A percentile compares a stretch with the other conserved stretches of the same genome.
These are phyloP conservation scores for Belonocnema kinseyi DNA, from an alignment of 1,140 invertebrate genomes.

Conservation along the genomic window DNA sequence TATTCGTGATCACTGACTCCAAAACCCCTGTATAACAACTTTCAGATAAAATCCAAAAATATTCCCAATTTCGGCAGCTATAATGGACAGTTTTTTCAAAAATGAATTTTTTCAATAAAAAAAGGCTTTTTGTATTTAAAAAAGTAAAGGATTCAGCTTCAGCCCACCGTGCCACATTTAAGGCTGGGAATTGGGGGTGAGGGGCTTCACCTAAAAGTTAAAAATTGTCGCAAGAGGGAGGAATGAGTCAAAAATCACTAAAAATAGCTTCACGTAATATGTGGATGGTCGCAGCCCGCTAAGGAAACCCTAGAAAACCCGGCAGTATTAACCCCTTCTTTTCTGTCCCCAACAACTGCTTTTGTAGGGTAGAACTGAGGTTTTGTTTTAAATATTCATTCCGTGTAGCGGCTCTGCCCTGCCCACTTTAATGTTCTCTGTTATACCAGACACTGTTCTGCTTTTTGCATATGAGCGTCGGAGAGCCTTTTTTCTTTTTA, in stretches of 20 bases:
- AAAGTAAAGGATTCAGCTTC: no score
- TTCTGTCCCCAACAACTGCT: conserved; percentile 23
- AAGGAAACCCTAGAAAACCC: conserved; percentile 24
- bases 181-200: no score
- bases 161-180: no score
- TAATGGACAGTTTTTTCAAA: no score
- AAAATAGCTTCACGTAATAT: neutral
- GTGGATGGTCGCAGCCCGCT: neutral
- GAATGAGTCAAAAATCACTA: neutral
- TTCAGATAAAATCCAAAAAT: no score
- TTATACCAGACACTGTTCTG: conserved; percentile 60
- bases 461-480: conserved; percentile 56
- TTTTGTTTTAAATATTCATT: conserved; percentile 64
- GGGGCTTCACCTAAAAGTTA: no score
- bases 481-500: conserved; percentile 12
- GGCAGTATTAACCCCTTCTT: conserved; percentile 8
- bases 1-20: no score
- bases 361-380: conserved; percentile 40
- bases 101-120: no score
- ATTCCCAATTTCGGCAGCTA: no score
- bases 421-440: conserved; percentile 60
- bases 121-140: no score
- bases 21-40: no score
- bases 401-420: conserved; percentile 49
- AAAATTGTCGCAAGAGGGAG: no score